phyloP scores from a whole-genome alignment of 2,797 vertebrate genomes.

The Sylvia borin region DNA sequence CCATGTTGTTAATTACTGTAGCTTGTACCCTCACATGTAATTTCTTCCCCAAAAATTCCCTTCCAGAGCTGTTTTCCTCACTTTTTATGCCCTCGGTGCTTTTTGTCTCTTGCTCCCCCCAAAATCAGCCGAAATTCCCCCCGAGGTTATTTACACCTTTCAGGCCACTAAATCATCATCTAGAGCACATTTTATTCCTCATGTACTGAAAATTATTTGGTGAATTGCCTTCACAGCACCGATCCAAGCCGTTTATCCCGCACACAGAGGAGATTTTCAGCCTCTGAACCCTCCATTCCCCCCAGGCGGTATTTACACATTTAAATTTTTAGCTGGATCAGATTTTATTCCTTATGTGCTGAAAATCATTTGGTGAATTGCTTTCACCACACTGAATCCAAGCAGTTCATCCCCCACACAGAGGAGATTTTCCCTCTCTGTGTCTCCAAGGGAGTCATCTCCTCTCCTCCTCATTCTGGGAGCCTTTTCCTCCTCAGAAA shows the following conservation, averaged over 20 bases:
- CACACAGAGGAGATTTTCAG: neutral
- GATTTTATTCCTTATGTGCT: fast-evolving
- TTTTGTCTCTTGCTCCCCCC: neutral
- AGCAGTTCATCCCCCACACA: neutral
- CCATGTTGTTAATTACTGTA: neutral
- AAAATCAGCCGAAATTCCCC: neutral
- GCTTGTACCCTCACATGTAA: neutral
- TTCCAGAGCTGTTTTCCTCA: too few relatives aligned
- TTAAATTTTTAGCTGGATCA: neutral
- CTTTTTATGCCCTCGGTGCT: neutral
- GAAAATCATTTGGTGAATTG: neutral
- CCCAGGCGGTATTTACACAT: fast-evolving
- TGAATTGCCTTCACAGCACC: neutral
- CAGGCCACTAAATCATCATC: fast-evolving
- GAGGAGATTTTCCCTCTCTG: neutral
- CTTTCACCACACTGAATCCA: too few relatives aligned
- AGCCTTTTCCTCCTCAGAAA: neutral
- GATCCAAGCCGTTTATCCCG: neutral
- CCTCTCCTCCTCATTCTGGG: neutral
- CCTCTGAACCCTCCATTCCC: neutral
- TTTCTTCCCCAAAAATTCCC: neutral
- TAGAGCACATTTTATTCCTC: neutral
- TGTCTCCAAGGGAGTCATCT: neutral
- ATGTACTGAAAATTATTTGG: fast-evolving
- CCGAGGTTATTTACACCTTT: fast-evolving